Conservation (phyloP, 2,797 vertebrate genomes). For the Gymnoscopelus microlampas region DNA sequence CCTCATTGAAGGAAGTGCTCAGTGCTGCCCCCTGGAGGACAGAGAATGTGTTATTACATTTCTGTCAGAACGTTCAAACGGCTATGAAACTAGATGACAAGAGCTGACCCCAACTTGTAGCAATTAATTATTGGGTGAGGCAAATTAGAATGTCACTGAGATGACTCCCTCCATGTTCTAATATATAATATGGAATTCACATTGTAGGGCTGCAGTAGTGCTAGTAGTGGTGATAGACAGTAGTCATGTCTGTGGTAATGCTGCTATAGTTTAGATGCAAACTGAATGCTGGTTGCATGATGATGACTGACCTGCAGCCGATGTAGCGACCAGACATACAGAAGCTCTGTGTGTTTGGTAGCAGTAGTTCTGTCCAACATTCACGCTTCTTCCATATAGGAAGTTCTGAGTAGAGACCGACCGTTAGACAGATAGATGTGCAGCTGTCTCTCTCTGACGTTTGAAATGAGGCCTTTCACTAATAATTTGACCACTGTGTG, state of each 20-base stretch:
- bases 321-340: conserved; percentile 53
- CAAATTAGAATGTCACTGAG: no score
- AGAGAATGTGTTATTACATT: no score
- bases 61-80: no score
- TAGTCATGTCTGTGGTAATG: conserved; percentile 53
- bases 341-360: conserved; percentile 54
- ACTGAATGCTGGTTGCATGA: conserved; percentile 85
- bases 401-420: conserved; percentile 37
- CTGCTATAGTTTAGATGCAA: conserved; percentile 66
- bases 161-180: no score
- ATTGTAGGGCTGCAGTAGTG: conserved; percentile 55
- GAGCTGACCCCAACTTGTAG: no score
- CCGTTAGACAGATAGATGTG: no score
- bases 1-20: no score
- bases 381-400: conserved; percentile 55
- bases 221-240: conserved; percentile 48
- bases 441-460: conserved; percentile 39
- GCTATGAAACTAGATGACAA: no score
- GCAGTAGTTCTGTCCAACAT: conserved; percentile 43
- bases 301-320: conserved; percentile 82
- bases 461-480: conserved; percentile 82
- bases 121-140: no score
- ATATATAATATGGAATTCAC: no score
- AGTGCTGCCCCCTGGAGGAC: no score
- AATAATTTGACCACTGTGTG: conserved; percentile 4